phyloP scores from a whole-genome alignment of 2,113 vertebrate genomes.

The Zosterops borbonicus region DNA sequence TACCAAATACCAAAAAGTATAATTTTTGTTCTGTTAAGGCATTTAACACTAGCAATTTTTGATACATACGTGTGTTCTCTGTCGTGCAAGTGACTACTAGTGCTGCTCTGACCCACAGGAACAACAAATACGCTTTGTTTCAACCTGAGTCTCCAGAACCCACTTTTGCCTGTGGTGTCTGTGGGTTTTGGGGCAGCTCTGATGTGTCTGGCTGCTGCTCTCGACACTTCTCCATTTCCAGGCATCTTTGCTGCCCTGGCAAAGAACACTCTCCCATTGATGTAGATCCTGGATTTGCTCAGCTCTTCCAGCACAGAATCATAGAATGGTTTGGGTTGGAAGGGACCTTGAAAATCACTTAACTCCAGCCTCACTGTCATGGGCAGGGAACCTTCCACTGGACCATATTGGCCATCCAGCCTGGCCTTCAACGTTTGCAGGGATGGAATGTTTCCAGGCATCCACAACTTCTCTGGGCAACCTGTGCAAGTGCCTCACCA shows the following conservation, averaged over 20 bases:
- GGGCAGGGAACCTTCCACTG: background rate
- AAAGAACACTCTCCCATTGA: fast-evolving
- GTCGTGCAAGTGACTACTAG: background rate
- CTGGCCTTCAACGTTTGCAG: background rate
- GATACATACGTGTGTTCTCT: fast-evolving
- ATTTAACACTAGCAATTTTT: background rate
- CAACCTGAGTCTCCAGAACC: background rate
- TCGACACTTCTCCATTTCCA: fast-evolving
- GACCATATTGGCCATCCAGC: background rate
- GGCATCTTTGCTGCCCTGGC: background rate
- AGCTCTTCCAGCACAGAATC: background rate
- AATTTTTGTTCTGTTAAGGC: background rate
- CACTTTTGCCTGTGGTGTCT: background rate
- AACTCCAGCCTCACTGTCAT: background rate
- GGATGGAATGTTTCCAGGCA: background rate
- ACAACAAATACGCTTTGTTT: background rate
- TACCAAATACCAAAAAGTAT: background rate
- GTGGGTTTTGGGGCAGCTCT: background rate
- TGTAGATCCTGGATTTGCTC: background rate
- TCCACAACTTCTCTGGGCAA: background rate
- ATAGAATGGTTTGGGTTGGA: background rate
- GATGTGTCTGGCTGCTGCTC: background rate
- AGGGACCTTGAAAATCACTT: background rate
- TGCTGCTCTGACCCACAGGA: background rate
- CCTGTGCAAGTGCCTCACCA: background rate